phyloP scores from a whole-genome alignment of 2,113 vertebrate genomes.

The Porphyrio hochstetteri region DNA sequence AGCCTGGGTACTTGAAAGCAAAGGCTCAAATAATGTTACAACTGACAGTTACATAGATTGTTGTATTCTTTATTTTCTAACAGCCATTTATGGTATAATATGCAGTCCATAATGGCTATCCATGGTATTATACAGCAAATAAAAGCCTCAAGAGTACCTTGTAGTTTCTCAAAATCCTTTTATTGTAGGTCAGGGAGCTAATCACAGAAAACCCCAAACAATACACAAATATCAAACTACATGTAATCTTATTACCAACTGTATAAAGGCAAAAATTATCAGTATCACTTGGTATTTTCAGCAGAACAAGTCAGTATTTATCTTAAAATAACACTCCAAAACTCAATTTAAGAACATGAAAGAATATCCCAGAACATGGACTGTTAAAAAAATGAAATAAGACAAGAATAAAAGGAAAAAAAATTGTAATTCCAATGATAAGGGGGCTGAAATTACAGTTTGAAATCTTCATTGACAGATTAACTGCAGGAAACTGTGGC shows the following conservation, averaged over 20 bases:
- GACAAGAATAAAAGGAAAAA: neutral
- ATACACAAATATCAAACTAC: neutral
- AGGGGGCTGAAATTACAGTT: neutral
- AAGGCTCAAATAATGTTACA: neutral
- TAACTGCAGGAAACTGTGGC: neutral
- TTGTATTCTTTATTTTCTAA: neutral
- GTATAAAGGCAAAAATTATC: neutral
- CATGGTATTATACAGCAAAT: neutral
- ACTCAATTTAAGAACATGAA: neutral
- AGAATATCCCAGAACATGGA: neutral
- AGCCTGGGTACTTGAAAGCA: neutral
- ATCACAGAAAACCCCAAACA: neutral
- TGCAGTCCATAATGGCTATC: neutral
- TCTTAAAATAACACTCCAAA: neutral
- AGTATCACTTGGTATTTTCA: neutral
- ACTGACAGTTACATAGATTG: neutral
- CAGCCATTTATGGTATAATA: neutral
- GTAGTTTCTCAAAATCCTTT: neutral
- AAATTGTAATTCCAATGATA: neutral
- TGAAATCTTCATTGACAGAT: neutral
- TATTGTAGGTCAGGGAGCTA: neutral
- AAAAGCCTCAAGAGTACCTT: neutral
- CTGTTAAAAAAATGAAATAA: neutral
- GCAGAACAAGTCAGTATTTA: neutral
- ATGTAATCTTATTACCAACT: neutral